A percentile compares a stretch with the other conserved stretches of the same genome.
phyloP scores from a whole-genome alignment of 2,888 invertebrate species.

The Drosophila villosipedis region DNA sequence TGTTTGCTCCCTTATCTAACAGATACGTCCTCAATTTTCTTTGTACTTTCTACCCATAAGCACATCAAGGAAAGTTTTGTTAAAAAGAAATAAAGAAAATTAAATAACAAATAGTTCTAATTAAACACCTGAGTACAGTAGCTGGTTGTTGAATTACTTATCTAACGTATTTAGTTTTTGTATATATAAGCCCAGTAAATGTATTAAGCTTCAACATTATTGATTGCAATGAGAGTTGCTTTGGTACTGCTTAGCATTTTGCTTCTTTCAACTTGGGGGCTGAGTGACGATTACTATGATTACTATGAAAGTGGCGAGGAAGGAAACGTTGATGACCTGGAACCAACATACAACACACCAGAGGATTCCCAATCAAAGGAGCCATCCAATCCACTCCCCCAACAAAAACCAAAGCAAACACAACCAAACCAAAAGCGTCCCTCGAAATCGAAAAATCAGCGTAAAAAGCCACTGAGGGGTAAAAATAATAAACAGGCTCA shows the following conservation, averaged over 20 bases:
- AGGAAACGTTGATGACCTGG: not conserved
- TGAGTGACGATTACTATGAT: not conserved
- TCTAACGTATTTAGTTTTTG: not conserved
- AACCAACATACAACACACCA: not conserved
- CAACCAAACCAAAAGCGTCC: not conserved
- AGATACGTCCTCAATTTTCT: not conserved
- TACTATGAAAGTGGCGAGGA: not conserved
- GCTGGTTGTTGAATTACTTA: not conserved
- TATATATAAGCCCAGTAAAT: slow-evolving; percentile 17
- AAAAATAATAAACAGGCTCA: not conserved
- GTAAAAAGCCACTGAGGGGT: not conserved
- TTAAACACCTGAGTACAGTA: slow-evolving; percentile 29
- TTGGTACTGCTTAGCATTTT: slow-evolving; percentile 11
- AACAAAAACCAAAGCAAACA: not conserved
- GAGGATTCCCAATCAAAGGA: too few species aligned
- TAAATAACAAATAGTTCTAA: slow-evolving; percentile 1
- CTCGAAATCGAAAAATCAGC: not conserved
- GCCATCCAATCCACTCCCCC: not conserved
- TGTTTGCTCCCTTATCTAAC: not conserved
- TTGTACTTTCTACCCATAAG: not conserved
- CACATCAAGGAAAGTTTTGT: not conserved
- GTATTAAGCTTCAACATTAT: not conserved
- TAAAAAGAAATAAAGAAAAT: not conserved
- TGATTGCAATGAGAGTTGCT: slow-evolving; percentile 24
- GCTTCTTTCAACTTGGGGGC: slow-evolving; percentile 1